Evolutionary conservation across 2,797 vertebrate genomes (phyloP).

Genomic region (Tauraco hartlaubi): DNA sequence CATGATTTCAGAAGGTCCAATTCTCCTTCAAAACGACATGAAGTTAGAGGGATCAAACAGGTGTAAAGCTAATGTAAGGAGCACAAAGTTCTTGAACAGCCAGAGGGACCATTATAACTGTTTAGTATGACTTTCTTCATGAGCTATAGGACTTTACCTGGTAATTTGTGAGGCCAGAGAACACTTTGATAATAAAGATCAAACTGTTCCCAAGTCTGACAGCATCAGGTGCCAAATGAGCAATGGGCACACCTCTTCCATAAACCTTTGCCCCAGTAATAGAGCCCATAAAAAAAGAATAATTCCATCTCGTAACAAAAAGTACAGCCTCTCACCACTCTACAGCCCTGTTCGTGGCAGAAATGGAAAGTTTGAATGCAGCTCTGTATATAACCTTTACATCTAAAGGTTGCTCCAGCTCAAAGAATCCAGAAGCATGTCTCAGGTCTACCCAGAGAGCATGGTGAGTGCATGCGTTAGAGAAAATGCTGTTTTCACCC

Average conservation of each 20-base stretch:
- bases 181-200: conserved; percentile 6
- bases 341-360: neutral
- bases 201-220: neutral
- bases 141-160: neutral
- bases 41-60: neutral
- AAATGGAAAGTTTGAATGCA: neutral
- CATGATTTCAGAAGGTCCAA: neutral
- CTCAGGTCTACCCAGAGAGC: neutral
- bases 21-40: neutral
- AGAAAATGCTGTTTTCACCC: neutral
- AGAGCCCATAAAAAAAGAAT: neutral
- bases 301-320: neutral
- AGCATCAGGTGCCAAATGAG: neutral
- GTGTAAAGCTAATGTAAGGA: neutral
- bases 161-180: neutral
- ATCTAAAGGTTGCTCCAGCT: neutral
- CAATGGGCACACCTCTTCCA: neutral
- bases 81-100: neutral
- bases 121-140: neutral
- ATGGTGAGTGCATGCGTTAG: neutral
- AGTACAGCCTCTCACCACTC: neutral
- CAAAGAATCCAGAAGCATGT: neutral
- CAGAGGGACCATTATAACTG: neutral
- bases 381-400: neutral
- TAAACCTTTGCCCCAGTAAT: neutral